Evolutionary conservation across 1,140 invertebrate species (phyloP).

Genomic region (Papilio xuthus): DNA sequence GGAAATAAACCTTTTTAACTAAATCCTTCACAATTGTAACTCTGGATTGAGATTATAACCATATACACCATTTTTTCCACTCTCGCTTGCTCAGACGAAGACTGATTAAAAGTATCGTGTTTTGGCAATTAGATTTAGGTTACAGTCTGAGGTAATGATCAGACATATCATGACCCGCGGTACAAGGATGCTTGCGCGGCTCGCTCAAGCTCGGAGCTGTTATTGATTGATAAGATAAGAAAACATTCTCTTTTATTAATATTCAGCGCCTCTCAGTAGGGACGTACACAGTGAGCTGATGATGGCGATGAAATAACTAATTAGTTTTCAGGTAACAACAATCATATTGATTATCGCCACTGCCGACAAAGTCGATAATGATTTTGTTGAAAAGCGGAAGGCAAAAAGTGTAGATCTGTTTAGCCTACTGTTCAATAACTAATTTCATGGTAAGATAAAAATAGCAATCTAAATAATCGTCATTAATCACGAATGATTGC

Average conservation of each 20-base stretch:
- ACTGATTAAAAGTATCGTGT: constrained; percentile 71
- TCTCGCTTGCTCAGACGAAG: constrained; percentile 50
- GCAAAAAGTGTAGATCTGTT: not conserved
- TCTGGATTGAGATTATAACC: constrained; percentile 47
- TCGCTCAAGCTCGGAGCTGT: not conserved
- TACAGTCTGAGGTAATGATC: constrained; percentile 47
- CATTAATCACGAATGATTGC: constrained; percentile 3
- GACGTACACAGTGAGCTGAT: too few species aligned
- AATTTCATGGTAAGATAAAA: not conserved
- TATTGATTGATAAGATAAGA: constrained; percentile 13
- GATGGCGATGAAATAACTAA: too few species aligned
- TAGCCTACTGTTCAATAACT: not conserved
- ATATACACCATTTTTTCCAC: constrained; percentile 55
- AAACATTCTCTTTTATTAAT: constrained; percentile 11
- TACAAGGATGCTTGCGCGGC: not conserved
- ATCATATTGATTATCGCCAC: not conserved
- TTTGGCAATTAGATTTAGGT: constrained; percentile 55
- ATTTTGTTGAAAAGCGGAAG: not conserved
- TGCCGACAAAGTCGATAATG: not conserved
- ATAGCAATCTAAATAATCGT: not conserved
- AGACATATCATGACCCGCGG: constrained; percentile 50
- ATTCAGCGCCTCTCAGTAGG: too few species aligned
- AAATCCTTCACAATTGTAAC: constrained; percentile 30
- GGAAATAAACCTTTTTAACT: not conserved
- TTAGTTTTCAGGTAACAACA: too few species aligned